A percentile compares a stretch with the other conserved stretches of the same genome.
These are phyloP conservation scores for Stratiolaelaps scimitus DNA, from an alignment of 1,140 invertebrate genomes.

Conservation along the genomic window DNA sequence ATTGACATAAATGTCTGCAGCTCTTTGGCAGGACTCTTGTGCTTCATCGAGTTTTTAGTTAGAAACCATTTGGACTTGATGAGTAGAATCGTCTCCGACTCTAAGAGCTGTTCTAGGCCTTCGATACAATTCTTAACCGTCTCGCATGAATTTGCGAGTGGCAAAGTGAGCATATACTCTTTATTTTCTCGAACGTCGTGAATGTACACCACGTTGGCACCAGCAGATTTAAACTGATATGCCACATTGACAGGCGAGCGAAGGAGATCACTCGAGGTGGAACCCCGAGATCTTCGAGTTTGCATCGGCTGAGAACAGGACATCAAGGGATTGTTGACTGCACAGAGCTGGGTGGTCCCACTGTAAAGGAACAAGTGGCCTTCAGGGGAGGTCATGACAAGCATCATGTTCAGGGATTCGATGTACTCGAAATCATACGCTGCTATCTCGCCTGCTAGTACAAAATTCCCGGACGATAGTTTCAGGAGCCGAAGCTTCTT, in stretches of 20 bases:
- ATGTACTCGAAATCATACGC: constrained; percentile 21
- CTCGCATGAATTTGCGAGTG: not conserved
- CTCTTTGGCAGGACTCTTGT: not conserved
- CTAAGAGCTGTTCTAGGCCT: not conserved
- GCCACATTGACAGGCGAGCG: constrained; percentile 2
- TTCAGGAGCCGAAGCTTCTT: constrained; percentile 3
- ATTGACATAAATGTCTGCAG: not conserved
- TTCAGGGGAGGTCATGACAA: constrained; percentile 11
- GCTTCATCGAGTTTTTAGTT: not conserved
- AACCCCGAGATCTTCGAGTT: not conserved
- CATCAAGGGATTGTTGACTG: not conserved
- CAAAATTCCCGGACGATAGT: not conserved
- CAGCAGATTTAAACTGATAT: constrained; percentile 5
- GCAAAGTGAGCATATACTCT: constrained; percentile 7
- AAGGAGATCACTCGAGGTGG: not conserved
- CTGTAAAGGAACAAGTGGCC: constrained; percentile 7
- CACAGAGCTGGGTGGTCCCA: not conserved
- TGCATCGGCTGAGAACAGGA: too few relatives aligned
- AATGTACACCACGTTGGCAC: constrained; percentile 9
- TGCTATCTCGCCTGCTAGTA: not conserved
- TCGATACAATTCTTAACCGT: constrained; percentile 2
- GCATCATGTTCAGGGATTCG: constrained; percentile 15
- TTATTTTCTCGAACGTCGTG: constrained; percentile 8
- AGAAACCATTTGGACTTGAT: constrained; percentile 10
- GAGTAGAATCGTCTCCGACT: constrained; percentile 4